Evolutionary conservation across 2,113 vertebrate species (phyloP).

Genomic region (Paraplagusia blochii): DNA sequence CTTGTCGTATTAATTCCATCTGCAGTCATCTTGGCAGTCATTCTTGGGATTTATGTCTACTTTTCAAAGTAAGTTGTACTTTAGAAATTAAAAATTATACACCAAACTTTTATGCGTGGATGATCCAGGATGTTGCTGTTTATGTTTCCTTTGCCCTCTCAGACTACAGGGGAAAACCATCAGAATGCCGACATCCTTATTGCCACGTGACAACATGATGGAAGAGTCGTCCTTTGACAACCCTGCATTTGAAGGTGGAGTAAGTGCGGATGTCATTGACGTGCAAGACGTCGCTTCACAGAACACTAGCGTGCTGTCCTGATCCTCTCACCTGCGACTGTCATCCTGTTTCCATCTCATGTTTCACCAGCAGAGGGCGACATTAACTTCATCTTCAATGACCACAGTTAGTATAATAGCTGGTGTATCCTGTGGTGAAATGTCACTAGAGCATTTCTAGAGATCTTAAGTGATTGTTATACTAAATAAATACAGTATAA

Average conservation of each 20-base stretch:
- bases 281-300: constrained; percentile 72
- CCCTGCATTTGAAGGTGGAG: constrained; percentile 91
- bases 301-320: constrained; percentile 76
- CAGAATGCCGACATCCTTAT: constrained; percentile 77
- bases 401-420: background rate
- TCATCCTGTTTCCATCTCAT: constrained; percentile 43
- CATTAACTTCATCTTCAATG: constrained; percentile 19
- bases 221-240: constrained; percentile 95
- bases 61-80: constrained; percentile 86
- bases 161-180: constrained; percentile 90
- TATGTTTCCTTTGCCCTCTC: constrained; percentile 11
- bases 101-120: background rate
- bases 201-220: constrained; percentile 88
- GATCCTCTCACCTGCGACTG: constrained; percentile 51
- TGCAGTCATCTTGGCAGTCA: constrained; percentile 80
- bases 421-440: too few species aligned
- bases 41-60: constrained; percentile 87
- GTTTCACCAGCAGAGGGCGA: constrained; percentile 60
- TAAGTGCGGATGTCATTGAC: constrained; percentile 82
- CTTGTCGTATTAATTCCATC: constrained; percentile 88
- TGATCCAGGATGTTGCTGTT: constrained; percentile 7
- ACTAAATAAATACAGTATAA: too few species aligned
- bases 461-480: too few species aligned
- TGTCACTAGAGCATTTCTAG: too few species aligned
- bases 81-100: background rate